These are phyloP conservation scores for Eriosoma lanigerum DNA, from an alignment of 1,140 invertebrate genomes.

Conservation along the genomic window DNA sequence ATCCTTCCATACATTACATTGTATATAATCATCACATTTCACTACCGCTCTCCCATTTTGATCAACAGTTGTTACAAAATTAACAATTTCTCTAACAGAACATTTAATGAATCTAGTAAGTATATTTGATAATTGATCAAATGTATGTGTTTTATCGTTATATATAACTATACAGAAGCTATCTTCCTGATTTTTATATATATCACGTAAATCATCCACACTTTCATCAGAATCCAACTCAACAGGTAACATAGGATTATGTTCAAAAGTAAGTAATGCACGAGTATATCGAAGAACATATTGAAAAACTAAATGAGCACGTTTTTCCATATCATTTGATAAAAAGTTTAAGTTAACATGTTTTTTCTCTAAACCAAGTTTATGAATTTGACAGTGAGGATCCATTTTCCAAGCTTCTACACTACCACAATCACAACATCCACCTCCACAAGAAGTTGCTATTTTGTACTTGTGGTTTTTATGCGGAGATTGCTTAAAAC, in stretches of 20 bases:
- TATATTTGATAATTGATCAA: constrained; percentile 92
- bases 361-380: constrained; percentile 61
- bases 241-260: constrained; percentile 67
- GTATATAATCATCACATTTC: constrained; percentile 76
- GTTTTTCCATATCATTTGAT: constrained; percentile 69
- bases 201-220: constrained; percentile 61
- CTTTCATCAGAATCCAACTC: constrained; percentile 69
- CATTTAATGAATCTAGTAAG: constrained; percentile 84
- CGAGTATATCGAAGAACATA: constrained; percentile 79
- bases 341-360: constrained; percentile 61
- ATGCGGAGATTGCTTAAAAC: constrained; percentile 92
- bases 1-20: constrained; percentile 73
- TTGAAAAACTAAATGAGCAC: constrained; percentile 72
- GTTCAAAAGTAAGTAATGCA: constrained; percentile 74
- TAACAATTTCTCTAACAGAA: constrained; percentile 81
- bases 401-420: constrained; percentile 90
- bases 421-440: constrained; percentile 96
- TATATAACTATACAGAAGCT: constrained; percentile 90
- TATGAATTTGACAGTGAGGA: constrained; percentile 79
- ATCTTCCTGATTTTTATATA: constrained; percentile 64
- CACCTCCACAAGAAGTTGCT: constrained; percentile 87
- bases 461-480: constrained; percentile 91
- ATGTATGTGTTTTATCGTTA: constrained; percentile 96
- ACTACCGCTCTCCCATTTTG: constrained; percentile 88
- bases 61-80: constrained; percentile 92